These are phyloP conservation scores for rat (Rattus norvegicus) DNA, from an alignment of 2,113 vertebrate genomes.

Conservation along the genomic window DNA sequence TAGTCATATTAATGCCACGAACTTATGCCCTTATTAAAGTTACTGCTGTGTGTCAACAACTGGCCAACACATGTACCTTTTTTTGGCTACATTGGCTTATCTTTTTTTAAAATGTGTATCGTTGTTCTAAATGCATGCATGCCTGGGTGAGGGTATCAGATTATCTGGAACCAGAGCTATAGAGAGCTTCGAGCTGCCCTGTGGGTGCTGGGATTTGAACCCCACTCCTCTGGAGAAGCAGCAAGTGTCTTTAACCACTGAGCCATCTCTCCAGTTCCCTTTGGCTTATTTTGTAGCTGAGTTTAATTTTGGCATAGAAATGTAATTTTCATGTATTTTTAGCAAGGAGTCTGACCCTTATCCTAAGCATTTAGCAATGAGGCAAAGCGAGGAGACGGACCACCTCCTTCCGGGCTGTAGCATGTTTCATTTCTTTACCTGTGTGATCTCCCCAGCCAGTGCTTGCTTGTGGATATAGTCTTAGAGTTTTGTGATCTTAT, in stretches of 20 bases:
- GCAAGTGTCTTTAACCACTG: too few relatives aligned
- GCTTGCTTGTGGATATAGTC: neutral
- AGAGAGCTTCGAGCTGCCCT: too few relatives aligned
- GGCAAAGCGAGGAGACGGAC: neutral
- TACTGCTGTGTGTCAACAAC: neutral
- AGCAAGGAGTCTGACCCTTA: slow-evolving; percentile 15
- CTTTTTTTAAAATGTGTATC: neutral
- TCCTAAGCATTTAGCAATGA: slow-evolving; percentile 19
- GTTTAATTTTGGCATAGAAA: slow-evolving; percentile 36
- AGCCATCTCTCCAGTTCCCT: too few relatives aligned
- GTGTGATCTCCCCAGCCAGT: neutral
- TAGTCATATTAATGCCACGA: slow-evolving; percentile 21
- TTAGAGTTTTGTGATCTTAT: slow-evolving; percentile 24
- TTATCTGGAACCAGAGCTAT: too few relatives aligned
- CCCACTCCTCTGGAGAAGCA: too few relatives aligned
- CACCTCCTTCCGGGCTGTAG: slow-evolving; percentile 10
- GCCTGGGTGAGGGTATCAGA: too few relatives aligned
- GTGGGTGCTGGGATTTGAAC: too few relatives aligned
- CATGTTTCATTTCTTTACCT: slow-evolving; percentile 1
- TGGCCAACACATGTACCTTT: neutral
- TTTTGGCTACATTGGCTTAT: slow-evolving; percentile 13
- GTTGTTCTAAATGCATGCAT: too few relatives aligned
- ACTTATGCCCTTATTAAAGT: slow-evolving; percentile 41
- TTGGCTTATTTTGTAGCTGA: slow-evolving; percentile 21
- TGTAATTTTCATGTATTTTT: slow-evolving; percentile 57